A percentile compares a stretch with the other conserved stretches of the same genome.
phyloP scores from a whole-genome alignment of 2,797 vertebrate species.

The Protosalanx chinensis region DNA sequence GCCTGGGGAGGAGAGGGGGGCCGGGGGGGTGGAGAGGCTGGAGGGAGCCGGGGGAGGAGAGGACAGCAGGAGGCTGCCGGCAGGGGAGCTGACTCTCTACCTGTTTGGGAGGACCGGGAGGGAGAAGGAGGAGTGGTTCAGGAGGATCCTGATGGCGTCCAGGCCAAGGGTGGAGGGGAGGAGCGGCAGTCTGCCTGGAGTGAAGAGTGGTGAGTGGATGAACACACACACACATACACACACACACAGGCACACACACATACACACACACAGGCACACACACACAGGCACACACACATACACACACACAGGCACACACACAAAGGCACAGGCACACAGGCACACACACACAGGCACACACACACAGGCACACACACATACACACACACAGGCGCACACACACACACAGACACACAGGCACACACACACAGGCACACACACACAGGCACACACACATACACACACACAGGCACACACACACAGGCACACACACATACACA shows the following conservation, averaged over 20 bases:
- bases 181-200: slow-evolving; percentile 62
- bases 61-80: slow-evolving; percentile 63
- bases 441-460: not conserved
- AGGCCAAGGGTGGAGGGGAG: slow-evolving; percentile 79
- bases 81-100: slow-evolving; percentile 84
- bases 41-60: slow-evolving; percentile 47
- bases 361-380: not conserved
- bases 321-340: not conserved
- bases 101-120: slow-evolving; percentile 95
- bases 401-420: not conserved
- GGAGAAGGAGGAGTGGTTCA: slow-evolving; percentile 98
- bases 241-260: not conserved
- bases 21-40: slow-evolving; percentile 50
- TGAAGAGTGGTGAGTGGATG: slow-evolving; percentile 76
- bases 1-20: slow-evolving; percentile 59
- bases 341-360: slow-evolving; percentile 8
- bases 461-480: not conserved
- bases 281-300: slow-evolving; percentile 1
- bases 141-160: slow-evolving; percentile 85
- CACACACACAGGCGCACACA: not conserved
- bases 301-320: not conserved
- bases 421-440: not conserved
- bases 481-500: not conserved
- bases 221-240: not conserved
- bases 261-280: not conserved